Percentiles rank a stretch among this genome's conserved stretches.
These are phyloP conservation scores for Sialia sialis DNA, from an alignment of 2,113 vertebrate genomes.

Conservation along the genomic window DNA sequence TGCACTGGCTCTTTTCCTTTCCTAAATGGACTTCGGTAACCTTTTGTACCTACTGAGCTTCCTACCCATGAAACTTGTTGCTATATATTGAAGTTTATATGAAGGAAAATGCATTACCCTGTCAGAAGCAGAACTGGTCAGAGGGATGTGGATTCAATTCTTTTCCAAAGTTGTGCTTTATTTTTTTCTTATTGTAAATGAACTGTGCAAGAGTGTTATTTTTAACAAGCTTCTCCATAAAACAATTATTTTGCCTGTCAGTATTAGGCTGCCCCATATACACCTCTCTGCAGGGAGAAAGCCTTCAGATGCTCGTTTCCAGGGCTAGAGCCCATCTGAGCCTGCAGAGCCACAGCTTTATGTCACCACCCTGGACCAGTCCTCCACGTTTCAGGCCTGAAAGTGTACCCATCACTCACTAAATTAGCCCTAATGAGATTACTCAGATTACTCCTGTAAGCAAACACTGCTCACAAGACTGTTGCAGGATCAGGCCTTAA, in stretches of 20 bases:
- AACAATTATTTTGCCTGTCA: neutral
- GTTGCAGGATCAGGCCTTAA: neutral
- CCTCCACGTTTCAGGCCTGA: neutral
- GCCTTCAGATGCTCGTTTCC: neutral
- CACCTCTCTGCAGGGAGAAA: neutral
- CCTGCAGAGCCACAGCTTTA: neutral
- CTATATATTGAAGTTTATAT: neutral
- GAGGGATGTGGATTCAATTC: neutral
- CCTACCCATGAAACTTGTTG: neutral
- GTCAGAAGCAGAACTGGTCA: neutral
- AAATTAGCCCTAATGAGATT: slow-evolving; percentile 11
- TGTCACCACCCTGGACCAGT: neutral
- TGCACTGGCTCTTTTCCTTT: neutral
- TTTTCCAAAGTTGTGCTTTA: neutral
- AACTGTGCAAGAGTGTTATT: neutral
- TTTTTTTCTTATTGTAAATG: neutral
- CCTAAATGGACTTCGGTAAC: neutral
- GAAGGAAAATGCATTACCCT: neutral
- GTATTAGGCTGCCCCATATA: rapidly evolving
- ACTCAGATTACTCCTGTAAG: neutral
- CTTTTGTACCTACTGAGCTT: neutral
- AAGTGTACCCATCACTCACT: neutral
- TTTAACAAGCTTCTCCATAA: neutral
- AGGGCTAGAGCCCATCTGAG: neutral
- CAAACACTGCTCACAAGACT: neutral